Percentiles rank a stretch among this genome's conserved stretches.
These are phyloP conservation scores for Galbula dea DNA, from an alignment of 2,113 vertebrate species.

Conservation along the genomic window DNA sequence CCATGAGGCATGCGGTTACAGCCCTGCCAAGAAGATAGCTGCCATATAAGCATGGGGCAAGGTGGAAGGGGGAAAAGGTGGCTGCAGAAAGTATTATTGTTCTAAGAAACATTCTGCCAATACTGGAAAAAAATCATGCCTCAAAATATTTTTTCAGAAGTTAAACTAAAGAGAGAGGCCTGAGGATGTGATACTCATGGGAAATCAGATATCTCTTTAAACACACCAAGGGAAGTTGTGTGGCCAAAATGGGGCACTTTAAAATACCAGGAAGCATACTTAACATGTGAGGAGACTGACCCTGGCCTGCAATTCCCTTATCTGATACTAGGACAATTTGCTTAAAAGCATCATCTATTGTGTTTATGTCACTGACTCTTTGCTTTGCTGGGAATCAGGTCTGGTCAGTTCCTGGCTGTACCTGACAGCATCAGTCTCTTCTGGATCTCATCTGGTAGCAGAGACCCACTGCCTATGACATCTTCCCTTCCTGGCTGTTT, in stretches of 20 bases:
- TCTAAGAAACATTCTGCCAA: neutral
- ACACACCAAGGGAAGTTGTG: neutral
- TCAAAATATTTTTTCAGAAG: neutral
- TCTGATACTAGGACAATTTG: neutral
- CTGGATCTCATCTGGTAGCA: neutral
- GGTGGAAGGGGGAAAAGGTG: neutral
- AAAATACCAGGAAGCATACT: neutral
- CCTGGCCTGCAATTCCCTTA: neutral
- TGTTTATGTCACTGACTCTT: neutral
- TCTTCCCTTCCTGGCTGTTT: neutral
- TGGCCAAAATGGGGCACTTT: neutral
- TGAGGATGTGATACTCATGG: neutral
- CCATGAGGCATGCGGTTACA: too few relatives aligned
- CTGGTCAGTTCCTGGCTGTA: neutral
- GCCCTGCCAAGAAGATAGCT: too few relatives aligned
- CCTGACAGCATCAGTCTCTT: neutral
- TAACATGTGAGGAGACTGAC: neutral
- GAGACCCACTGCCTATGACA: neutral
- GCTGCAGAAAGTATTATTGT: accelerated
- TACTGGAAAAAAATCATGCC: neutral
- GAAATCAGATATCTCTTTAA: neutral
- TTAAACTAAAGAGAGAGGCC: neutral
- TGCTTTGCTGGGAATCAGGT: neutral
- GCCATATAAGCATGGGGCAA: too few relatives aligned
- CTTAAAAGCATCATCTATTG: conserved; percentile 21